Conservation (phyloP, 2,888 invertebrate genomes). For the Tipula confusa region DNA sequence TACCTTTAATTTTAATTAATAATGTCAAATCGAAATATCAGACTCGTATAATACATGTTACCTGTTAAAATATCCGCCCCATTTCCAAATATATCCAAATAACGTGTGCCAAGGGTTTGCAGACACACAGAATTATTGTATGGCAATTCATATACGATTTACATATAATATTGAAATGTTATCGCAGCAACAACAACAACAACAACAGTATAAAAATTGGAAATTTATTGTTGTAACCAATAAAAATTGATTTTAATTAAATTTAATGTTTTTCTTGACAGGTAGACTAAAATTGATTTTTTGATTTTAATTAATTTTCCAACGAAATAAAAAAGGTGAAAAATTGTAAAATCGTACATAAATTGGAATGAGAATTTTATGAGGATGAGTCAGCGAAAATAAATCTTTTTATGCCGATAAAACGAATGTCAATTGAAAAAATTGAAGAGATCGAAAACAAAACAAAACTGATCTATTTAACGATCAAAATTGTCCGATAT, state of each 20-base stretch:
- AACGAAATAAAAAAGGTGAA: neutral
- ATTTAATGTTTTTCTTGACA: neutral
- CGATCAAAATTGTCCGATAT: too few relatives aligned
- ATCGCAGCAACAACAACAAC: neutral
- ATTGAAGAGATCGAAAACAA: too few relatives aligned
- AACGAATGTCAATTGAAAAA: too few relatives aligned
- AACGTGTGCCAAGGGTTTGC: neutral
- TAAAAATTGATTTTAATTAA: constrained; percentile 12
- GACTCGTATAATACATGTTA: neutral
- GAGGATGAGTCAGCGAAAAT: neutral
- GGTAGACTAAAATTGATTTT: constrained; percentile 15
- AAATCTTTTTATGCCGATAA: neutral
- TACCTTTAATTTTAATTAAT: constrained; percentile 14
- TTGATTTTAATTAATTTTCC: neutral
- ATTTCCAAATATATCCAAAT: neutral
- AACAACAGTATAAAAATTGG: too few relatives aligned
- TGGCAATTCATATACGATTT: neutral
- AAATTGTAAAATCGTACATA: neutral
- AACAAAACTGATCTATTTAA: too few relatives aligned
- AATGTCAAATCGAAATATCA: neutral
- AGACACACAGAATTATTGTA: too few relatives aligned
- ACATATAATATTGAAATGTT: neutral
- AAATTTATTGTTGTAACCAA: neutral
- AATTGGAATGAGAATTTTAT: neutral
- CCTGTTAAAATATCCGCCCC: neutral